Evolutionary conservation across 2,888 invertebrate genomes (phyloP).

Genomic region (Drosophila borealis): DNA sequence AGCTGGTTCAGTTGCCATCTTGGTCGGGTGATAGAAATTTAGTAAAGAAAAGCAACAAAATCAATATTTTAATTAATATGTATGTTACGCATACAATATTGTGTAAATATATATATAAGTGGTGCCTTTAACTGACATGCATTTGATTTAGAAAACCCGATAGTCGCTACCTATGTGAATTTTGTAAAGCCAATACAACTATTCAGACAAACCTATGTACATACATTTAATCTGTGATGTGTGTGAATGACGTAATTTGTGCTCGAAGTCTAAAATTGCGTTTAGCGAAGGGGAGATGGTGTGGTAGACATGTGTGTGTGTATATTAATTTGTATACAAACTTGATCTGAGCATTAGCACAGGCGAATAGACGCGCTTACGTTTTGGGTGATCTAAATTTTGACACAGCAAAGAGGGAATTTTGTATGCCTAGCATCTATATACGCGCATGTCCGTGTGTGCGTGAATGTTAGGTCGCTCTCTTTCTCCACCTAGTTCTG

Average conservation of each 20-base stretch:
- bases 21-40: slow-evolving; percentile 3
- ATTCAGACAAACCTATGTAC: background rate
- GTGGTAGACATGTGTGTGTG: background rate
- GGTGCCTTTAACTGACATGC: background rate
- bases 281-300: slow-evolving; percentile 2
- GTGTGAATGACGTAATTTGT: slow-evolving; percentile 45
- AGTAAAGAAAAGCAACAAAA: slow-evolving; percentile 5
- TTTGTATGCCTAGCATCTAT: slow-evolving; percentile 3
- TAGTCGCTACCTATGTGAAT: background rate
- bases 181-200: slow-evolving; percentile 7
- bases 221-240: slow-evolving; percentile 11
- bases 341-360: slow-evolving; percentile 9
- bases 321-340: slow-evolving; percentile 16
- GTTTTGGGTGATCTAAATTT: slow-evolving; percentile 16
- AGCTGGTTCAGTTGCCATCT: slow-evolving; percentile 17
- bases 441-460: slow-evolving; percentile 12
- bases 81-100: background rate
- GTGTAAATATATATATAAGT: background rate
- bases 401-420: slow-evolving; percentile 10
- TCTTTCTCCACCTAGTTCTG: background rate
- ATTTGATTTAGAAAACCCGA: background rate
- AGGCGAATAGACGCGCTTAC: background rate
- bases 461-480: background rate
- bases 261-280: background rate
- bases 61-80: slow-evolving; percentile 23